Evolutionary conservation across 2,113 vertebrate species (phyloP).

Genomic region (Tychaedon coryphoeus): DNA sequence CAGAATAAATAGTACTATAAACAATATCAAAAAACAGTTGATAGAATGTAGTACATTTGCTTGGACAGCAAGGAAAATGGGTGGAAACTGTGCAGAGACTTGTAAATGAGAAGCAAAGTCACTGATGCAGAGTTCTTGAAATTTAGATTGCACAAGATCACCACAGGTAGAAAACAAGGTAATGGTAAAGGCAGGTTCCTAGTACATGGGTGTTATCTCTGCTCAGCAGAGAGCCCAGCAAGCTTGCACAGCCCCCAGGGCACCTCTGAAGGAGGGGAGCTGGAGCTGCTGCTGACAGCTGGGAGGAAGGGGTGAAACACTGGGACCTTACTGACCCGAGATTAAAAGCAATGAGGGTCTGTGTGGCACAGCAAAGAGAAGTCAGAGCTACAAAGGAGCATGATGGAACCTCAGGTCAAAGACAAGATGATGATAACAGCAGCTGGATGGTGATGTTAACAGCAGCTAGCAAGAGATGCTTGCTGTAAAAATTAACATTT

Average conservation of each 20-base stretch:
- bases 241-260: neutral
- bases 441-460: neutral
- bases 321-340: neutral
- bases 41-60: neutral
- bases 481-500: neutral
- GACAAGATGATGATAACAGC: neutral
- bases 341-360: neutral
- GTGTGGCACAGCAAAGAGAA: neutral
- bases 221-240: neutral
- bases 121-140: neutral
- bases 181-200: neutral
- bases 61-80: neutral
- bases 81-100: neutral
- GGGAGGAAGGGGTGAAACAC: neutral
- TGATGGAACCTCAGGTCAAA: neutral
- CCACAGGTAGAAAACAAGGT: neutral
- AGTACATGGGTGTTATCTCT: fast-evolving
- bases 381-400: neutral
- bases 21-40: neutral
- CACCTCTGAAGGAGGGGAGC: neutral
- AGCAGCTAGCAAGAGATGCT: neutral
- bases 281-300: neutral
- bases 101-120: neutral
- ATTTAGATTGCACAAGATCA: neutral
- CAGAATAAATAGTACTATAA: neutral